These are phyloP conservation scores for Marmota monax DNA, from an alignment of 2,113 vertebrate species.

Conservation along the genomic window DNA sequence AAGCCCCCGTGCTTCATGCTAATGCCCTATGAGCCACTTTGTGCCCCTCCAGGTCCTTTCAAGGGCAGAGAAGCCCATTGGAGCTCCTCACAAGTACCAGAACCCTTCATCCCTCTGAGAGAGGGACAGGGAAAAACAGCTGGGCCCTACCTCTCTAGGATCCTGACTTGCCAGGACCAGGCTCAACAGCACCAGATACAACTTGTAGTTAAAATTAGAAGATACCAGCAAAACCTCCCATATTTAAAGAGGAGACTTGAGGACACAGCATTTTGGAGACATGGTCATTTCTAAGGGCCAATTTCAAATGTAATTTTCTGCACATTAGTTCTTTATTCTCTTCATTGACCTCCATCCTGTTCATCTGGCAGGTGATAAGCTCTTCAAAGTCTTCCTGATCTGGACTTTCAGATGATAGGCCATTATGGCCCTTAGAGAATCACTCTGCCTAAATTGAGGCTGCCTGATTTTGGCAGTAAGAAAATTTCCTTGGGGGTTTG, in stretches of 20 bases:
- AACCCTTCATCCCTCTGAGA: background rate
- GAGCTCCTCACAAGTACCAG: background rate
- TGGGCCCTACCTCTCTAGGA: background rate
- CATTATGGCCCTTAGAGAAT: slow-evolving; percentile 20
- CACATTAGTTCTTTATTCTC: slow-evolving; percentile 37
- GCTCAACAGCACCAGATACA: background rate
- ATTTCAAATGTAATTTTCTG: slow-evolving; percentile 44
- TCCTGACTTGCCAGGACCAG: background rate
- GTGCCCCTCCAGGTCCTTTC: background rate
- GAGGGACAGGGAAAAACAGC: background rate
- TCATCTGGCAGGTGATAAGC: slow-evolving; percentile 22
- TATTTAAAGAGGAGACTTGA: slow-evolving; percentile 52
- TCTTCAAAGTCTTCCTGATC: slow-evolving; percentile 55
- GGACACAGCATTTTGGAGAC: slow-evolving; percentile 47
- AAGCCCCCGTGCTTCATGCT: background rate
- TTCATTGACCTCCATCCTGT: slow-evolving; percentile 41
- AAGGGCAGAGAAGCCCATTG: background rate
- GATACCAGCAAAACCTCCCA: background rate
- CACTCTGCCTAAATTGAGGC: slow-evolving; percentile 56
- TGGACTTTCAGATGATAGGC: slow-evolving; percentile 41
- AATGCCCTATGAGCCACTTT: background rate
- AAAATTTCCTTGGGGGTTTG: slow-evolving; percentile 22
- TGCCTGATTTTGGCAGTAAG: slow-evolving; percentile 13
- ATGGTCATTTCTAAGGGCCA: background rate
- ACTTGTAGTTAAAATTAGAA: slow-evolving; percentile 15